Evolutionary conservation across 2,113 vertebrate species (phyloP).

Genomic region (Daubentonia madagascariensis): DNA sequence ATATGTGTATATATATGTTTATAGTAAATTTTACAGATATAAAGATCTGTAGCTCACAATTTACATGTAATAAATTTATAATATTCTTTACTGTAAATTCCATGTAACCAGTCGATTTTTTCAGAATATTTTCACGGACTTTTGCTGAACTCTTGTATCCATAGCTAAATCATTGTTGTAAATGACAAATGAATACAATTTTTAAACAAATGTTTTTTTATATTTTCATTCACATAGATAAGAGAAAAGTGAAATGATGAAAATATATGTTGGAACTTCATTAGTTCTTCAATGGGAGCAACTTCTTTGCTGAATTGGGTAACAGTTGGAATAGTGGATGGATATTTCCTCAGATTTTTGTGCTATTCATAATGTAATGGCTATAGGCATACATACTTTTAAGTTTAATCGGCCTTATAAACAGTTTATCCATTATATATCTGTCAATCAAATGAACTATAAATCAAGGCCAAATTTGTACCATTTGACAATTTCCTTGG

Average conservation of each 20-base stretch:
- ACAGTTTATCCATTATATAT: background rate
- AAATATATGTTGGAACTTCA: background rate
- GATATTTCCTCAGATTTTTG: background rate
- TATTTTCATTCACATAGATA: constrained; percentile 5
- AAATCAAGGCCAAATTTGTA: background rate
- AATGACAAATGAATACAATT: background rate
- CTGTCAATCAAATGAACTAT: background rate
- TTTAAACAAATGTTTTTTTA: background rate
- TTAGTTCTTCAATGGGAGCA: background rate
- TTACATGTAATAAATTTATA: background rate
- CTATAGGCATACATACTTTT: background rate
- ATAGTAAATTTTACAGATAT: background rate
- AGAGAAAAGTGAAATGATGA: background rate
- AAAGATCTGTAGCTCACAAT: background rate
- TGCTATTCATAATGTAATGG: background rate
- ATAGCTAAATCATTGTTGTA: background rate
- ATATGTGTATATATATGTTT: background rate
- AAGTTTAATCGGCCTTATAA: background rate
- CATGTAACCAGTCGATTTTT: background rate
- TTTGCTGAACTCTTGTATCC: background rate
- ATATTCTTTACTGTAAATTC: background rate
- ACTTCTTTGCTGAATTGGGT: background rate
- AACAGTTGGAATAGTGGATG: background rate
- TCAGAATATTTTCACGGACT: background rate
- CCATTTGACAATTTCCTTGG: background rate